Base-by-base conservation (phyloP, 1,140 invertebrate genomes). In the roundworm (Caenorhabditis elegans) region DNA sequence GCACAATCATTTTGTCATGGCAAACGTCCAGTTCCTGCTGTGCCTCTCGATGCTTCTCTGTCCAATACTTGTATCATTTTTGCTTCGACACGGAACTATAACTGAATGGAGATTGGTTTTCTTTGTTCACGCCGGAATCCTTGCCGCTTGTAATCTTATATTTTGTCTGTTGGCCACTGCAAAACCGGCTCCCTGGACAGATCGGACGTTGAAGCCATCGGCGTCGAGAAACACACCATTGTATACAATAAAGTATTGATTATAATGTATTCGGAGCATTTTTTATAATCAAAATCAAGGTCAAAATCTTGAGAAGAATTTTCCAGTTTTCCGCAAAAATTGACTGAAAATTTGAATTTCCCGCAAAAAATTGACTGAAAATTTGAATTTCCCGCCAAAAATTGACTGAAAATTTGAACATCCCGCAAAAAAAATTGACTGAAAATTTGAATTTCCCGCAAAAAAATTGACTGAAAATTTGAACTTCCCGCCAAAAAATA, bases 21-120 rank as follows among this genome's bases (percentile, higher is more conserved):
- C 88, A 46, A 88, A 86, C 55, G 88, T 90, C 24, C 86, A 88
- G 43, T 86, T 89, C 65, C 48, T 89, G 13, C 85, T 89, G 34
- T 89, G 88, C 49, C 85, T 89, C 34, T 89, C 88, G 48, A 89
- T 89, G 88, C 83, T 89, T 17, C 31, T 89, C 26, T 85, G 79
- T 19, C 85, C 85, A 10, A 43, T 86, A n/a, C 24, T 89, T 22
- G 89, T 87, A 49, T 24, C 49, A 26, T 53, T n/a, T 15, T 19
- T 83, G 0, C 82, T 83, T 49, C 77, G 51, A 19, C 17, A 79
- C 6, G 82, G 82, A 17, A 51, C 65, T 2, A 19, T 77, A 15
- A n/a, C 49, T 24, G 82, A 83, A 22, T 88, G 87, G 88, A 75
- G 84, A 13, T 78, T 87, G 11, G 88, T 89, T 0, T 80, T 90